Percentiles rank a stretch among this genome's conserved stretches.
Conservation (phyloP, 2,113 vertebrate genomes). For the Amphiprion percula region DNA sequence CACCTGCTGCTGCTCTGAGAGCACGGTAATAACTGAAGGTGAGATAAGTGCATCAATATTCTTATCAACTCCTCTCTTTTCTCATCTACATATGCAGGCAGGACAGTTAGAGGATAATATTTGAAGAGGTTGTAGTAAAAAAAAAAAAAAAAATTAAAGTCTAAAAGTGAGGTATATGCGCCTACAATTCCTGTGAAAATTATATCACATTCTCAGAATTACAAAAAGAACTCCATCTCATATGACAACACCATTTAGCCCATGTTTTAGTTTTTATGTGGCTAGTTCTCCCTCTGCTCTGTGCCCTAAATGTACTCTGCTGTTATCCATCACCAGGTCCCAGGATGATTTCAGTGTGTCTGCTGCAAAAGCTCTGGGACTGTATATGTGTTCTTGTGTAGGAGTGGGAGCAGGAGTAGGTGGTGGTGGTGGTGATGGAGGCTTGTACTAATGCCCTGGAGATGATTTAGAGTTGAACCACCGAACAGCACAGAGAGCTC, state of each 20-base stretch:
- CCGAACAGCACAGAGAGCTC: slow-evolving; percentile 43
- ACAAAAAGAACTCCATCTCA: slow-evolving; percentile 1
- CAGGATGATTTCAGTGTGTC: slow-evolving; percentile 46
- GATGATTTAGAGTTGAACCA: slow-evolving; percentile 74
- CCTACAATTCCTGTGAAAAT: background rate
- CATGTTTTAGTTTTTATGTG: slow-evolving; percentile 44
- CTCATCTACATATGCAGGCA: background rate
- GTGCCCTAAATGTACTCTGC: slow-evolving; percentile 42
- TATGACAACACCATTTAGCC: slow-evolving; percentile 44
- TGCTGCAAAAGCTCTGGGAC: slow-evolving; percentile 16
- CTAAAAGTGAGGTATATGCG: background rate
- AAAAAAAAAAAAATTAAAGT: background rate
- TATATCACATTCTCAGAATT: background rate
- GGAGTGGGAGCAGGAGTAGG: slow-evolving; percentile 29
- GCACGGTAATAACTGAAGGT: background rate
- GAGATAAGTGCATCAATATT: background rate
- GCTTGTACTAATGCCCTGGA: slow-evolving; percentile 67
- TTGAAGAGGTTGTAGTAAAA: background rate
- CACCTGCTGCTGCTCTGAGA: background rate
- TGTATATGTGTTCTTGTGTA: slow-evolving; percentile 29
- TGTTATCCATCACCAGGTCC: slow-evolving; percentile 71
- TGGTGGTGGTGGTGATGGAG: slow-evolving; percentile 15
- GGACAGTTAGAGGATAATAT: background rate
- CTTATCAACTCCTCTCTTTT: background rate
- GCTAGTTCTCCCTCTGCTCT: slow-evolving; percentile 34